Conservation (phyloP, 2,113 vertebrate genomes). For the Gambusia affinis region DNA sequence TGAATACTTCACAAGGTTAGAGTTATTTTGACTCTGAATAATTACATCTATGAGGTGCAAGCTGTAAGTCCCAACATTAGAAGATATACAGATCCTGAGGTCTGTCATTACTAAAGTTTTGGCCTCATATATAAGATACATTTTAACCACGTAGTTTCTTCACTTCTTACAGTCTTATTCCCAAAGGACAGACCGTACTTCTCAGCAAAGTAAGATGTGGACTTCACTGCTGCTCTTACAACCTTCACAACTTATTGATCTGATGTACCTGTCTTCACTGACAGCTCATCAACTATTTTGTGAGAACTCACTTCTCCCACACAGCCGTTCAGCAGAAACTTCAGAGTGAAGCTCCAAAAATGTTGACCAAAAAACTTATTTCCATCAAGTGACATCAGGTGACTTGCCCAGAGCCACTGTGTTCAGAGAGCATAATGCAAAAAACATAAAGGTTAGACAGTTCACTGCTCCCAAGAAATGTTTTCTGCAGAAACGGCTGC, state of each 20-base stretch:
- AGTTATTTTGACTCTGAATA: too few species aligned
- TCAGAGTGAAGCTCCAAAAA: conserved; percentile 44
- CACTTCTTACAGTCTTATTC: conserved; percentile 48
- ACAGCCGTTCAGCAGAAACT: conserved; percentile 40
- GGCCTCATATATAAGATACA: conserved; percentile 36
- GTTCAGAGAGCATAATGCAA: conserved; percentile 50
- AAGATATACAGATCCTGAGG: conserved; percentile 13
- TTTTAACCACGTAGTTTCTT: conserved; percentile 35
- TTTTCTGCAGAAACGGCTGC: conserved; percentile 45
- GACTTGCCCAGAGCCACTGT: conserved; percentile 39
- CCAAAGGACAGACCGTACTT: conserved; percentile 34
- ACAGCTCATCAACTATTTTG: conserved; percentile 55
- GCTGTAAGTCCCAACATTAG: conserved; percentile 19
- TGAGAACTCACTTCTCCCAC: conserved; percentile 19
- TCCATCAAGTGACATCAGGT: conserved; percentile 32
- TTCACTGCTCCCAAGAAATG: conserved; percentile 24
- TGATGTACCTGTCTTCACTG: conserved; percentile 56
- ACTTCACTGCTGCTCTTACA: neutral
- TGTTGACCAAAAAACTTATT: conserved; percentile 52
- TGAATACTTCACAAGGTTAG: too few species aligned
- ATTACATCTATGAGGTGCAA: neutral
- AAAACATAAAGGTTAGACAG: conserved; percentile 55
- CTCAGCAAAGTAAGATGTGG: conserved; percentile 42
- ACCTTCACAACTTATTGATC: conserved; percentile 56
- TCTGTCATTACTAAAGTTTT: neutral